A percentile compares a stretch with the other conserved stretches of the same genome.
These are phyloP conservation scores for Didymodactylos carnosus DNA, from an alignment of 2,888 invertebrate species.

Conservation along the genomic window DNA sequence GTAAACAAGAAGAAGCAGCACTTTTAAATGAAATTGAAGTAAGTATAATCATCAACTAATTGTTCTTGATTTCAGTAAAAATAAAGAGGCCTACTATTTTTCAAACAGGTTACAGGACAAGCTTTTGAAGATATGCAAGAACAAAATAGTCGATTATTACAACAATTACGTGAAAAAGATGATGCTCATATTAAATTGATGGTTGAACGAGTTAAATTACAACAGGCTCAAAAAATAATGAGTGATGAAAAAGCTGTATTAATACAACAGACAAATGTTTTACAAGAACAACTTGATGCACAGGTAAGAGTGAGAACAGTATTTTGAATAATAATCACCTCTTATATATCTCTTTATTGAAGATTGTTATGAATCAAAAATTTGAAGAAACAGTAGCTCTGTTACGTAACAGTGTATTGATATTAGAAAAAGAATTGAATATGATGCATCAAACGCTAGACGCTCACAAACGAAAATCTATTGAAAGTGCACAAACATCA, in stretches of 20 bases:
- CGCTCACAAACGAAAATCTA: slow-evolving; percentile 88
- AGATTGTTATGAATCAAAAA: slow-evolving; percentile 57
- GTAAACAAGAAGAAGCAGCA: slow-evolving; percentile 76
- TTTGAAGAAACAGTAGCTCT: slow-evolving; percentile 85
- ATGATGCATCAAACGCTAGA: slow-evolving; percentile 86
- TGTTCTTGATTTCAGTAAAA: no score
- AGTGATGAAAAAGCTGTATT: slow-evolving; percentile 80
- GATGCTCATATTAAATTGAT: slow-evolving; percentile 96
- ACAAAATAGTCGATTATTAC: slow-evolving; percentile 13
- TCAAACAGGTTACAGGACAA: no score
- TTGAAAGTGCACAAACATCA: slow-evolving; percentile 86
- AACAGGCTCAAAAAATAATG: slow-evolving; percentile 76
- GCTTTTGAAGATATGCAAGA: slow-evolving; percentile 92
- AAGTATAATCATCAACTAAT: no score
- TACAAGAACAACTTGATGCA: slow-evolving; percentile 73
- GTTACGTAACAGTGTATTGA: slow-evolving; percentile 68
- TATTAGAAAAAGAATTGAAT: slow-evolving; percentile 69
- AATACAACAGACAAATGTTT: slow-evolving; percentile 60
- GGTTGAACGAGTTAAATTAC: slow-evolving; percentile 85
- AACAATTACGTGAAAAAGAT: slow-evolving; percentile 71
- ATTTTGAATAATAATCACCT: background rate
- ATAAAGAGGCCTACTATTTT: no score
- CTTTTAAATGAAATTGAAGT: slow-evolving; percentile 94
- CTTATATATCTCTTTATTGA: background rate
- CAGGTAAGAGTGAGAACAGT: slow-evolving; percentile 45